Percentiles rank a stretch among this genome's conserved stretches.
These are phyloP conservation scores for Anniella stebbinsi DNA, from an alignment of 2,797 vertebrate species.

Conservation along the genomic window DNA sequence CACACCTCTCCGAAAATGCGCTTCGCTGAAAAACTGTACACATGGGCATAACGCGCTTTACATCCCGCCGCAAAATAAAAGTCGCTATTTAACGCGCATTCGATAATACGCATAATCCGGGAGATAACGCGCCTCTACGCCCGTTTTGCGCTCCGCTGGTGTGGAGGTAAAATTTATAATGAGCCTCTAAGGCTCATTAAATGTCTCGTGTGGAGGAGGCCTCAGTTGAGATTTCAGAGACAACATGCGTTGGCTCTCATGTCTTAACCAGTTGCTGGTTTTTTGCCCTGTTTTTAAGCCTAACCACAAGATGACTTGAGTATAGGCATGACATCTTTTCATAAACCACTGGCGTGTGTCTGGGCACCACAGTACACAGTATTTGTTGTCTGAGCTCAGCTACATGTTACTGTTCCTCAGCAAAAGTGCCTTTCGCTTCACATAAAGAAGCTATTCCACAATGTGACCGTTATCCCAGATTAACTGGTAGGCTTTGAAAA, in stretches of 20 bases:
- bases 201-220: no score
- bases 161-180: no score
- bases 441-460: not conserved
- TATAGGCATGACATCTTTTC: not conserved
- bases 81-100: no score
- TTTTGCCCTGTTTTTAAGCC: not conserved
- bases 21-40: no score
- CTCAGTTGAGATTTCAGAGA: not conserved
- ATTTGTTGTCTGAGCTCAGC: not conserved
- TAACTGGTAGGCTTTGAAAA: not conserved
- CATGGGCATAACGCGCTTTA: no score
- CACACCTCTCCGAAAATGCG: no score
- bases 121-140: no score
- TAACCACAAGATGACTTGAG: not conserved
- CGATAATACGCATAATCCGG: no score
- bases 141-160: no score
- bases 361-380: not conserved
- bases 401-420: not conserved
- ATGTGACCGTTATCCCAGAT: not conserved
- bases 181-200: no score
- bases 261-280: not conserved
- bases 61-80: no score
- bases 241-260: not conserved
- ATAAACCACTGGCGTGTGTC: not conserved
- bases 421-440: not conserved